Percentiles rank a stretch among this genome's conserved stretches.
These are phyloP conservation scores for Calyptommatus sinebrachiatus DNA, from an alignment of 2,113 vertebrate species.

Conservation along the genomic window DNA sequence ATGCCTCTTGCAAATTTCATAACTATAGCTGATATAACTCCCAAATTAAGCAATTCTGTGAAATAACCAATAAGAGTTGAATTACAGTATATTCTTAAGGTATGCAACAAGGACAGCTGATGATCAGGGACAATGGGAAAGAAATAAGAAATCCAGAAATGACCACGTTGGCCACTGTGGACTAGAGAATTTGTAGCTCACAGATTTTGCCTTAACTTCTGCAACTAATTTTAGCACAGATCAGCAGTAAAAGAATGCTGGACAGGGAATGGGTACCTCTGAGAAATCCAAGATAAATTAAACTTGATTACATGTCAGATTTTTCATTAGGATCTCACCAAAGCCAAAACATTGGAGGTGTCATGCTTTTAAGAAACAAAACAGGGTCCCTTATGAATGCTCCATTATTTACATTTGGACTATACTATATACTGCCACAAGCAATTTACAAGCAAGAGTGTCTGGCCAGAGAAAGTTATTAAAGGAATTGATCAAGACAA, in stretches of 20 bases:
- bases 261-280: neutral
- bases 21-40: too few relatives aligned
- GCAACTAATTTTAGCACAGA: neutral
- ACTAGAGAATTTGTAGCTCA: neutral
- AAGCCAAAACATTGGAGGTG: neutral
- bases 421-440: neutral
- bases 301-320: neutral
- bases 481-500: neutral
- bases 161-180: too few relatives aligned
- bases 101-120: too few relatives aligned
- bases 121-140: too few relatives aligned
- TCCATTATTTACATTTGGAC: slow-evolving; percentile 4
- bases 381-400: neutral
- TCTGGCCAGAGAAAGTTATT: neutral
- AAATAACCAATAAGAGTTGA: too few relatives aligned
- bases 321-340: neutral
- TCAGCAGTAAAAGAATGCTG: neutral
- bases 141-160: too few relatives aligned
- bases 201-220: neutral
- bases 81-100: too few relatives aligned
- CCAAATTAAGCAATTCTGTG: too few relatives aligned
- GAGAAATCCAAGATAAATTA: neutral
- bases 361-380: slow-evolving; percentile 9
- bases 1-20: neutral
- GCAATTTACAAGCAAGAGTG: slow-evolving; percentile 9